Evolutionary conservation across 2,113 vertebrate species (phyloP).

Genomic region (Hemiscyllium ocellatum): DNA sequence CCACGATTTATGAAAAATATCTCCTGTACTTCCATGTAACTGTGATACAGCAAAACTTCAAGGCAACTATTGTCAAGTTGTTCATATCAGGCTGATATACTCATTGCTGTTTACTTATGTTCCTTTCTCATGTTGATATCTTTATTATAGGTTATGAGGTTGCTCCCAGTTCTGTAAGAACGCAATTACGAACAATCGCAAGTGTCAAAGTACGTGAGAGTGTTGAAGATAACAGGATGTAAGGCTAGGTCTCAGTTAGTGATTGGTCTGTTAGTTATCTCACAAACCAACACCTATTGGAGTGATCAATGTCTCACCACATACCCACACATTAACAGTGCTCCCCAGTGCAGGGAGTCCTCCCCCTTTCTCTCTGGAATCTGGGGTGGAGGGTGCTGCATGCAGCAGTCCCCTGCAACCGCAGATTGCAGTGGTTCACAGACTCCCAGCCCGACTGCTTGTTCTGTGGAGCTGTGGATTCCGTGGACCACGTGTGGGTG

Average conservation of each 20-base stretch:
- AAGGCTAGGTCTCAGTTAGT: slow-evolving; percentile 43
- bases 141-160: slow-evolving; percentile 79
- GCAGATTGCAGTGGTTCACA: too few species aligned
- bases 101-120: slow-evolving; percentile 18
- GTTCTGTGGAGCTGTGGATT: too few species aligned
- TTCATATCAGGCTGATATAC: neutral
- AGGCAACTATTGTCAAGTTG: slow-evolving; percentile 26
- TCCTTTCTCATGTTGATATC: slow-evolving; percentile 64
- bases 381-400: too few species aligned
- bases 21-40: neutral
- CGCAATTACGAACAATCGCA: slow-evolving; percentile 68
- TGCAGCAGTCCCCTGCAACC: too few species aligned
- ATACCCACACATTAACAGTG: neutral
- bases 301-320: neutral
- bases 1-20: neutral
- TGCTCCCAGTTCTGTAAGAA: slow-evolving; percentile 70
- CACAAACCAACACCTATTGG: neutral
- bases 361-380: too few species aligned
- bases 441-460: too few species aligned
- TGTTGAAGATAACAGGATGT: slow-evolving; percentile 65
- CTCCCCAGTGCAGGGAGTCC: too few species aligned
- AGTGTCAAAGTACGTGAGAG: slow-evolving; percentile 82
- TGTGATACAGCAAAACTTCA: neutral
- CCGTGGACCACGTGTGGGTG: too few species aligned
- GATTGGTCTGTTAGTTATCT: neutral